These are phyloP conservation scores for Poeciliopsis paucimaculata DNA, from an alignment of 2,797 vertebrate species.

Conservation along the genomic window DNA sequence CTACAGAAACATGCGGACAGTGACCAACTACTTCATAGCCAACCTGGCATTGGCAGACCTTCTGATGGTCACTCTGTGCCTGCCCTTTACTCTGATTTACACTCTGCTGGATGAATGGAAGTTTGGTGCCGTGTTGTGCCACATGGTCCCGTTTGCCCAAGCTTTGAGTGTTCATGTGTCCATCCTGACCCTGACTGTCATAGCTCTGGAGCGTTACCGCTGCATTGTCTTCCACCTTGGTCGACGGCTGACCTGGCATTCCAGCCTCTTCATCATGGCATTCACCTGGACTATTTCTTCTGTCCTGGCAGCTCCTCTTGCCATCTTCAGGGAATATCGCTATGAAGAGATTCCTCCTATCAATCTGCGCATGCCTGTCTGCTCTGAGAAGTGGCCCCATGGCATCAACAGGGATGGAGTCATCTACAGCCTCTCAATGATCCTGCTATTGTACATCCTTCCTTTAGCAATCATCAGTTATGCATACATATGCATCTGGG, in stretches of 20 bases:
- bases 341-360: conserved; percentile 89
- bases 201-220: conserved; percentile 91
- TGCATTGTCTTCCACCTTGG: conserved; percentile 92
- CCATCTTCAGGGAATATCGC: conserved; percentile 92
- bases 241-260: conserved; percentile 85
- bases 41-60: conserved; percentile 93
- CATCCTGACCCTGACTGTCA: conserved; percentile 89
- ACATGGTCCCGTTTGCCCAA: conserved; percentile 91
- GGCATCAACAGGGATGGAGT: conserved; percentile 87
- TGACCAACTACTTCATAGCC: conserved; percentile 94
- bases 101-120: conserved; percentile 93
- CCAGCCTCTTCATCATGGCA: conserved; percentile 88
- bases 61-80: conserved; percentile 89
- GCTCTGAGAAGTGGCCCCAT: conserved; percentile 92
- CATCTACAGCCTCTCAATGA: conserved; percentile 92
- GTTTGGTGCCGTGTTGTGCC: conserved; percentile 90
- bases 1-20: conserved; percentile 91
- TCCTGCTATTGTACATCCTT: conserved; percentile 89
- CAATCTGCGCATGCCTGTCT: conserved; percentile 88
- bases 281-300: conserved; percentile 86
- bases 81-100: conserved; percentile 92
- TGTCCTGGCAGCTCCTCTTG: conserved; percentile 88
- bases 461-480: conserved; percentile 91
- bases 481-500: conserved; percentile 92
- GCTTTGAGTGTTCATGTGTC: conserved; percentile 92